Evolutionary conservation across 2,888 invertebrate species (phyloP), one percentile per base, ranked within the genome.

Genomic region (Marronus borbonicus): DNA sequence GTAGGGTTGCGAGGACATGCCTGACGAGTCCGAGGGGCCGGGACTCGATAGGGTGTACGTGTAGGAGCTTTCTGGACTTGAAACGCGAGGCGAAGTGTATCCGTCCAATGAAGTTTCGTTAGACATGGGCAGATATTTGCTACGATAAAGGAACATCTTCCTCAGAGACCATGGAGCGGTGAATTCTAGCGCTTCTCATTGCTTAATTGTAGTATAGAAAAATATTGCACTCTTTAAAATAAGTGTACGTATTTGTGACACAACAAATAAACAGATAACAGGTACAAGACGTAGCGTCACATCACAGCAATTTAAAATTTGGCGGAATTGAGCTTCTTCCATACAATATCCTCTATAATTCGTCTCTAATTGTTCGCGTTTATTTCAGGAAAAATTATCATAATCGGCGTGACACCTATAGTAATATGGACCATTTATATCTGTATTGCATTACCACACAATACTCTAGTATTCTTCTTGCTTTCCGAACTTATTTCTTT

Each of bases 1-100:
- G 84, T 88, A 88, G 10, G 87, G 86, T 79, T 88, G 88, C 12
- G 87, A 87, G 14, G 88, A 88, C 86, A 88, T 88, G 24, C 88
- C 87, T 74, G 87, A 86, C 74, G 87, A 86, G 79, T 87, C 88
- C 3, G 87, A 86, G 14, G 84, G 86, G 78, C 87, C 87, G 44
- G 86, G 84, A 74, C 86, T 84, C 14, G 85, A 85, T 70, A 85
- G 75, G 52, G 85, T 83, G 83, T 85, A 87, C 12, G 55, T 78
- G 80, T 81, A 79, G 17, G 80, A 85, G 77, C 86, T 87, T 70
- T 87, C 88, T 3, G 88, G 88, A 75, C 88, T 87, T 7, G 87
- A 88, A 64, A 86, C 84, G 75, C 88, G 84, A 20, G 88, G 87
- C 8, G 85, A 85, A 24, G 86, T 84, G 80, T 86, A 88, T 68